Base-by-base conservation (phyloP, 2,113 vertebrate genomes). In the Nibea albiflora region DNA sequence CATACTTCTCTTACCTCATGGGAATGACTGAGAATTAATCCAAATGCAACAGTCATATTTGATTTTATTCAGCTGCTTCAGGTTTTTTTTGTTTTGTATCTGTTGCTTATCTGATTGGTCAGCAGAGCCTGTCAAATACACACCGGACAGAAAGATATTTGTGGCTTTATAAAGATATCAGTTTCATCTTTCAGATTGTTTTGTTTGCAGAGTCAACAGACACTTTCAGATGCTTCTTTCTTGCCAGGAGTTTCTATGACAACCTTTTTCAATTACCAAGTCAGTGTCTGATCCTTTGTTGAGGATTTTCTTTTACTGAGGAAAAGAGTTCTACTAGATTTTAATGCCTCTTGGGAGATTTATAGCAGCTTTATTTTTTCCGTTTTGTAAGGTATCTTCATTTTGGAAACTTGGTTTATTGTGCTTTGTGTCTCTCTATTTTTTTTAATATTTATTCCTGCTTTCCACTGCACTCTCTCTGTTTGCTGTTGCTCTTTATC, bases 201-300 rank as follows among this genome's bases (percentile, higher is more conserved):
- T 76, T 65, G 66, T 84, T 85, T 78, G 78, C 56, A 53, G 60
- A 54, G 56, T 80, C 85, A 83, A 66, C 82, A 85, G 52, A 79
- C 56, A 66, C 66, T 73, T 82, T 66, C 44, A 57, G 28, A 72
- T 16, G 62, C 17, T 69, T 80, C 42, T 72, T 64, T 60, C 35
- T 76, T 15, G 19, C 57, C 70, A 58, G n/a, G 50, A 47, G 80
- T 84, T 89, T 75, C 85, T 85, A 85, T 84, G 77, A 81, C 73
- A 80, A 85, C 71, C 62, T 78, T 77, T 73, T 79, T 60, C 67
- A 74, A 62, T 78, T 57, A 47, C 44, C 26, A 53, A 61, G 70
- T 46, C 75, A 52, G 31, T 42, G 70, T 81, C 65, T 58, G 66
- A 76, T 75, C 56, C 20, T 88, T 78, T 69, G 72, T 70, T 53